Conservation (phyloP, 1,140 invertebrate species). For the Pygmarrhopalites habei region DNA sequence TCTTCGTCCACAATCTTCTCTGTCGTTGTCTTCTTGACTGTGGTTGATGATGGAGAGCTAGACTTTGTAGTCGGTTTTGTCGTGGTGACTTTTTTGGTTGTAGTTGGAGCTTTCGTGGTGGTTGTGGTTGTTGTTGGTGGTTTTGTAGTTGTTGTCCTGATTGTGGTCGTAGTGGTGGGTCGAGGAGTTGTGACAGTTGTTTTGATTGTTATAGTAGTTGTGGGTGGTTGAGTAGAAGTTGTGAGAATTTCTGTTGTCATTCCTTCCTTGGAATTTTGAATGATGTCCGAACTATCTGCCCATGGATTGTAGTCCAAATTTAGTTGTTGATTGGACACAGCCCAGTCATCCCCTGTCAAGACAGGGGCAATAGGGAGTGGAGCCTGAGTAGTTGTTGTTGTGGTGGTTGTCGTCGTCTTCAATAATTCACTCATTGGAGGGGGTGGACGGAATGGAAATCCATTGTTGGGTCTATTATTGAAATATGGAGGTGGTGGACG, state of each 20-base stretch:
- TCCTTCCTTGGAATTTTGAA: background rate
- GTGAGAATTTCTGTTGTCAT: background rate
- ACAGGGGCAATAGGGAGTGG: background rate
- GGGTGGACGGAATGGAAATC: slow-evolving; percentile 15
- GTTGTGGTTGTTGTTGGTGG: slow-evolving; percentile 7
- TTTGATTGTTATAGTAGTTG: slow-evolving; percentile 15
- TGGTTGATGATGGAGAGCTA: no score
- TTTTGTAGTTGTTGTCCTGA: slow-evolving; percentile 13
- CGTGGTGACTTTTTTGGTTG: background rate
- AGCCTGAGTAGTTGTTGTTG: slow-evolving; percentile 8
- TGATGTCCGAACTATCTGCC: background rate
- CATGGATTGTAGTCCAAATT: slow-evolving; percentile 11
- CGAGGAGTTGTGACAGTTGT: slow-evolving; percentile 3
- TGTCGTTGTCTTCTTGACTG: no score
- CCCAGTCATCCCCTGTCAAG: background rate
- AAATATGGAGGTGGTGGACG: slow-evolving; percentile 8
- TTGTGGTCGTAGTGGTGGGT: slow-evolving; percentile 7
- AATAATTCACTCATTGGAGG: slow-evolving; percentile 21
- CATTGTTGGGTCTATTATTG: slow-evolving; percentile 12
- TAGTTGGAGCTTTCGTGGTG: background rate
- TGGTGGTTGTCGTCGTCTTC: background rate
- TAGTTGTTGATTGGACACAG: background rate
- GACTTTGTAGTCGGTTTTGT: background rate
- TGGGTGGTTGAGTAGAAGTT: slow-evolving; percentile 5
- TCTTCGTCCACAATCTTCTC: no score